Evolutionary conservation across 2,888 invertebrate species (phyloP).

Genomic region (Agrypnus murinus): DNA sequence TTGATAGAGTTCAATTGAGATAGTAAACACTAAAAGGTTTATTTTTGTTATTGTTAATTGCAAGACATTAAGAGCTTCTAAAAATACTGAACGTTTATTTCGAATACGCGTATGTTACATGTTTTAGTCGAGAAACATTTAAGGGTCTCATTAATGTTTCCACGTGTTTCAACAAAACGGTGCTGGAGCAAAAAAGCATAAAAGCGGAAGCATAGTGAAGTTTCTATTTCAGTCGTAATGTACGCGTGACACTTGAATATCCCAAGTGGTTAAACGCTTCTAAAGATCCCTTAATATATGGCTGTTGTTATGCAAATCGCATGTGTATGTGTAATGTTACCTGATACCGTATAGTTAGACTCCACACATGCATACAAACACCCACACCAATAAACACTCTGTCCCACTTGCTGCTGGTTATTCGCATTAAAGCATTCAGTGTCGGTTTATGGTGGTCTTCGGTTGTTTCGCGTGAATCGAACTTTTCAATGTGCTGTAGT

Average conservation of each 20-base stretch:
- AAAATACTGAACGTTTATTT: neutral
- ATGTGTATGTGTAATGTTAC: slow-evolving; percentile 42
- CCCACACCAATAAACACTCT: slow-evolving; percentile 51
- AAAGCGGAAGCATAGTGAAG: slow-evolving; percentile 16
- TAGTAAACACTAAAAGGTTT: too few species aligned
- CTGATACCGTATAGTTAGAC: slow-evolving; percentile 42
- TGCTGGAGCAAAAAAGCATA: slow-evolving; percentile 10
- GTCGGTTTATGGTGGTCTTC: slow-evolving; percentile 15
- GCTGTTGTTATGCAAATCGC: slow-evolving; percentile 50
- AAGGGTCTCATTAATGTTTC: slow-evolving; percentile 16
- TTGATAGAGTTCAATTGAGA: too few species aligned
- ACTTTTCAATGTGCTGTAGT: too few species aligned
- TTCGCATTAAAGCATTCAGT: slow-evolving; percentile 21
- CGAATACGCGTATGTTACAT: neutral
- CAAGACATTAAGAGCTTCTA: too few species aligned
- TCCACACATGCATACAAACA: slow-evolving; percentile 41
- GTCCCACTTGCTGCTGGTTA: slow-evolving; percentile 50
- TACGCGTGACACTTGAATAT: slow-evolving; percentile 27
- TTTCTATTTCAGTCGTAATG: slow-evolving; percentile 5
- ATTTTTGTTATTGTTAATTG: too few species aligned
- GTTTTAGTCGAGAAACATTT: slow-evolving; percentile 15
- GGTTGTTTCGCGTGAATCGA: slow-evolving; percentile 5
- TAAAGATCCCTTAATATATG: slow-evolving; percentile 22
- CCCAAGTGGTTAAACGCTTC: slow-evolving; percentile 21
- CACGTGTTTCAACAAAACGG: slow-evolving; percentile 16